Base-by-base conservation (phyloP, 2,888 invertebrate genomes). In the Cremastobaeus sp. region DNA sequence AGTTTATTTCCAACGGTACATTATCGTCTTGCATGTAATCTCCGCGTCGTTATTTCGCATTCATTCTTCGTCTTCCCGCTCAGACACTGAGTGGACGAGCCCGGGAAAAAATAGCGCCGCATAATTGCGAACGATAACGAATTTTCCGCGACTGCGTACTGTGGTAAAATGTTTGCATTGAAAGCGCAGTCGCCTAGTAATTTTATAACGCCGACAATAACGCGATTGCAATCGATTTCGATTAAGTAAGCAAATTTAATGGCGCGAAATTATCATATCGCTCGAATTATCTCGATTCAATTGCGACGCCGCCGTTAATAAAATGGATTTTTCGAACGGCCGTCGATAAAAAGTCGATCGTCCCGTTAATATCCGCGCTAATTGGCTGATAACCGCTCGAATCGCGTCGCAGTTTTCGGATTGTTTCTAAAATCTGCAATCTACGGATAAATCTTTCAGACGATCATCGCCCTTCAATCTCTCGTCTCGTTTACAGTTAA, bases 171-270 rank as follows among this genome's bases (percentile, higher is more conserved):
- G 30, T 54, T 48, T 55, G 25, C 25, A 25, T 5, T 8, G 45
- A n/a, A 20, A n/a, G 43, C 65, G 39, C 47, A 55, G 54, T 32
- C 20, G 32, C 35, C 39, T 55, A 55, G 48, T 32, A 17, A 48
- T 65, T 65, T 47, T 50, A 50, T 48, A 57, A 47, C 39, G 15
- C 15, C 39, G 65, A 55, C 30, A 55, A 65, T 65, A 25, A 57
- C 17, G 48, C 66, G 48, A 57, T 55, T 48, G 32, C 34, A 41
- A 55, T 65, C 37, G 65, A 25, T 37, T 55, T 65, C 54, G 65
- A 65, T 55, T 48, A 39, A 55, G 47, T 21, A 32, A 54, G 47
- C 48, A 47, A 66, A 66, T 66, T 57, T 57, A 66, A 66, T 66
- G 34, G 34, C 5, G n/a, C 28, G 11, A 57, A 48, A 66, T 66